These are phyloP conservation scores for Pseudachorutes palmiensis DNA, from an alignment of 1,140 invertebrate species.

Conservation along the genomic window DNA sequence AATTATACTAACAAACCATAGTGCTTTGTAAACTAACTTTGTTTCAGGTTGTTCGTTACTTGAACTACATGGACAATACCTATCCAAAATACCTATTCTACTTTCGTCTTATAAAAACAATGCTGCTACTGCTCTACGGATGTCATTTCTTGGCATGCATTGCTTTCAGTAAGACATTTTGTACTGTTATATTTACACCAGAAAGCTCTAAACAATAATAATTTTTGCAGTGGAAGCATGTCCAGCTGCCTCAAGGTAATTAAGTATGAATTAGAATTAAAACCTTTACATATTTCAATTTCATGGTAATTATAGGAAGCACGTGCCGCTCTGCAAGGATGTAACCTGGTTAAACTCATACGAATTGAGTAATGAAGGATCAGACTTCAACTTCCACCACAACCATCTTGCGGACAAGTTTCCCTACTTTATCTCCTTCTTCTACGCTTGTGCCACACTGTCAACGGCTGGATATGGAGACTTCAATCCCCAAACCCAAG, in stretches of 20 bases:
- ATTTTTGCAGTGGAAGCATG: no score
- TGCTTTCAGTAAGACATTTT: slow-evolving; percentile 13
- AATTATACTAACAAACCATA: not conserved
- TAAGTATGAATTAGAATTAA: slow-evolving; percentile 1
- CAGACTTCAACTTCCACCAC: not conserved
- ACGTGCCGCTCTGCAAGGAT: not conserved
- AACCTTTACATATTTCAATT: not conserved
- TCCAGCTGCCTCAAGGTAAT: not conserved
- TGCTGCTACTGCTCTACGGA: slow-evolving; percentile 20
- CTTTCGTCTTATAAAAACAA: slow-evolving; percentile 27
- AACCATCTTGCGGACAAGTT: not conserved
- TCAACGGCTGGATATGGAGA: slow-evolving; percentile 27
- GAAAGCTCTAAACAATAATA: no score
- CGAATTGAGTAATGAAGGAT: not conserved
- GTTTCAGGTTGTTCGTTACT: slow-evolving; percentile 22
- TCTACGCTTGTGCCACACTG: not conserved
- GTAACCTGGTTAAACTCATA: slow-evolving; percentile 29
- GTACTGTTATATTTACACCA: no score
- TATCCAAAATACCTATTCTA: slow-evolving; percentile 27
- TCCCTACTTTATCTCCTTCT: not conserved
- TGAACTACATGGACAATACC: slow-evolving; percentile 27
- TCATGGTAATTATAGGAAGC: not conserved
- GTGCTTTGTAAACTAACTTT: not conserved
- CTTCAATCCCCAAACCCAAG: slow-evolving; percentile 28
- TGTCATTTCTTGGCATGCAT: slow-evolving; percentile 32